Percentiles rank a stretch among this genome's conserved stretches.
Evolutionary conservation across 2,797 vertebrate species (phyloP).

Genomic region (Myotis myotis): DNA sequence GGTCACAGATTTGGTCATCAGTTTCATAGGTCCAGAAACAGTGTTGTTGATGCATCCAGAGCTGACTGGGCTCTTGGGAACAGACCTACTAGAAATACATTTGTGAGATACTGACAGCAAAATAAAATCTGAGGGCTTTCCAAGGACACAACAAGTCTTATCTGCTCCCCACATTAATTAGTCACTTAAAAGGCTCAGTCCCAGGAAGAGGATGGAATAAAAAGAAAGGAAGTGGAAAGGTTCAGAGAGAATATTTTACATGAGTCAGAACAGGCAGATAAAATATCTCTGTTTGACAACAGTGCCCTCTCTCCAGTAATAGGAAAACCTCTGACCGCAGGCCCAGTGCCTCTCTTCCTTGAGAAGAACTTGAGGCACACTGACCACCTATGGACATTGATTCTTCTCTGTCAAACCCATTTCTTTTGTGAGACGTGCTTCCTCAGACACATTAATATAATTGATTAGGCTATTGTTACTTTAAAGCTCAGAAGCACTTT

Average conservation of each 20-base stretch:
- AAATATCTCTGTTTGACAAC: neutral
- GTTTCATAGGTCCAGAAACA: neutral
- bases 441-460: neutral
- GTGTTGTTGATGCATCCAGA: neutral
- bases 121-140: neutral
- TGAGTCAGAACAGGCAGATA: neutral
- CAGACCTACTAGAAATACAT: neutral
- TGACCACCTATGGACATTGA: neutral
- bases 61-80: neutral
- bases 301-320: neutral
- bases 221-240: constrained; percentile 37
- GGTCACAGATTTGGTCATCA: neutral
- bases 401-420: neutral
- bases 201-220: neutral
- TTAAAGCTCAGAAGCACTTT: neutral
- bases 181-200: neutral
- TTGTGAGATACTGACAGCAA: neutral
- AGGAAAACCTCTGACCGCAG: neutral
- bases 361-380: neutral
- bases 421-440: neutral
- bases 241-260: neutral
- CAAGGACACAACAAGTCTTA: neutral
- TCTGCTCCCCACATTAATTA: neutral
- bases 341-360: neutral
- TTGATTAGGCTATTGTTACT: neutral